These are phyloP conservation scores for Mycalesis mineus DNA, from an alignment of 2,888 invertebrate genomes.

Conservation along the genomic window DNA sequence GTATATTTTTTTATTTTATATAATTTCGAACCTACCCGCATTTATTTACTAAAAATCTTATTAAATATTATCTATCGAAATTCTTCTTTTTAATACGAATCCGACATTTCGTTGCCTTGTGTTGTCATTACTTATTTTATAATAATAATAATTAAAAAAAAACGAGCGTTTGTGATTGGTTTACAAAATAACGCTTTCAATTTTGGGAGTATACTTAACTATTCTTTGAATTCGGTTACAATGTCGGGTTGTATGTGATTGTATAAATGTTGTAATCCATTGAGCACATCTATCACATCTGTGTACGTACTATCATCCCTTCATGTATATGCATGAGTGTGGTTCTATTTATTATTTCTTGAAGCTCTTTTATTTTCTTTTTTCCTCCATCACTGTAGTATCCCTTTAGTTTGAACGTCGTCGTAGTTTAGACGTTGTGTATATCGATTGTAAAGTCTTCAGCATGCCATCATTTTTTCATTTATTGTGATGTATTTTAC, in stretches of 20 bases:
- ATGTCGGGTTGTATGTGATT: constrained; percentile 68
- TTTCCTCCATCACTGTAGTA: constrained; percentile 41
- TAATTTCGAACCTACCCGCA: constrained; percentile 16
- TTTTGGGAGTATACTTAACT: constrained; percentile 38
- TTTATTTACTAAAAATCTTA: constrained; percentile 1
- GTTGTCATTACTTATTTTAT: constrained; percentile 62
- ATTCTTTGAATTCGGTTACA: constrained; percentile 30
- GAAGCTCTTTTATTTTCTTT: constrained; percentile 25
- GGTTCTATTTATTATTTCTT: constrained; percentile 51
- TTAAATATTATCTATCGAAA: constrained; percentile 18
- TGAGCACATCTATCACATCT: constrained; percentile 33
- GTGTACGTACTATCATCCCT: constrained; percentile 24
- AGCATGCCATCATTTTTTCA: constrained; percentile 21
- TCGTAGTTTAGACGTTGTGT: constrained; percentile 21
- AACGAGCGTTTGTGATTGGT: constrained; percentile 73
- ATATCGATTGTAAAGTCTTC: constrained; percentile 1
- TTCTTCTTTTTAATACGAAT: constrained; percentile 46
- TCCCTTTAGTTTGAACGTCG: constrained; percentile 13
- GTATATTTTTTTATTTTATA: constrained; percentile 14
- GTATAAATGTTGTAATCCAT: constrained; percentile 45
- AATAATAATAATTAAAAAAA: constrained; percentile 24
- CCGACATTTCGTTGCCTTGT: constrained; percentile 68
- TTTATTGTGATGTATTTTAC: too few species aligned
- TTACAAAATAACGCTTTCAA: constrained; percentile 65
- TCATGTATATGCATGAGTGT: constrained; percentile 75